These are phyloP conservation scores for Sarcophaga bullata DNA, from an alignment of 1,140 invertebrate genomes.

Conservation along the genomic window DNA sequence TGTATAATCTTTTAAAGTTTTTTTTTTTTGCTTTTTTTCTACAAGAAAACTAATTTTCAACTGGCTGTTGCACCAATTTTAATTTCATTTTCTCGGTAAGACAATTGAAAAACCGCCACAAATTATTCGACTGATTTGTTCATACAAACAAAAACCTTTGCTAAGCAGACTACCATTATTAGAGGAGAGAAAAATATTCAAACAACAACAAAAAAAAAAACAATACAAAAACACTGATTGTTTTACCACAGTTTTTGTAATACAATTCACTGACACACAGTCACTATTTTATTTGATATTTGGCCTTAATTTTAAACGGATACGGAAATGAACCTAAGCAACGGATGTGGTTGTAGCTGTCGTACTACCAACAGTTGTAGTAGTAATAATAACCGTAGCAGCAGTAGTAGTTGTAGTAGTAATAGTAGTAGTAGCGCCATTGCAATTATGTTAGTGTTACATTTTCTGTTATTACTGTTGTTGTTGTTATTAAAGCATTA, in stretches of 20 bases:
- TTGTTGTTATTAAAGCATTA: not conserved
- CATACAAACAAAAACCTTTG: not conserved
- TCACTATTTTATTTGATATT: constrained; percentile 27
- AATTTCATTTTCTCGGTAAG: no score
- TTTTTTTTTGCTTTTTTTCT: no score
- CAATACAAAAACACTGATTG: no score
- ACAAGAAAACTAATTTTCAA: no score
- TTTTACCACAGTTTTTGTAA: no score
- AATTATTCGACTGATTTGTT: not conserved
- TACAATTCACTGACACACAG: not conserved
- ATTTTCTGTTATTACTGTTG: not conserved
- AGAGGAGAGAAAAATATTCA: no score
- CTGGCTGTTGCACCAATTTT: no score
- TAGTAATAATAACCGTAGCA: not conserved
- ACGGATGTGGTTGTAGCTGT: constrained; percentile 35
- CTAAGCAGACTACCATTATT: no score
- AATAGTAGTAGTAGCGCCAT: not conserved
- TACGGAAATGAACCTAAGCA: constrained; percentile 46
- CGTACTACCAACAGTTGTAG: not conserved
- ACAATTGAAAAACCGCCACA: constrained; percentile 3
- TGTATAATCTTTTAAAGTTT: no score
- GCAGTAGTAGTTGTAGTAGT: not conserved
- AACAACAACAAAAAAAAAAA: no score
- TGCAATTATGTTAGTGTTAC: no score
- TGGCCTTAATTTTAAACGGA: constrained; percentile 48